Percentiles rank a stretch among this genome's conserved stretches.
Evolutionary conservation across 1,140 invertebrate genomes (phyloP).

Genomic region (Halictus rubicundus): DNA sequence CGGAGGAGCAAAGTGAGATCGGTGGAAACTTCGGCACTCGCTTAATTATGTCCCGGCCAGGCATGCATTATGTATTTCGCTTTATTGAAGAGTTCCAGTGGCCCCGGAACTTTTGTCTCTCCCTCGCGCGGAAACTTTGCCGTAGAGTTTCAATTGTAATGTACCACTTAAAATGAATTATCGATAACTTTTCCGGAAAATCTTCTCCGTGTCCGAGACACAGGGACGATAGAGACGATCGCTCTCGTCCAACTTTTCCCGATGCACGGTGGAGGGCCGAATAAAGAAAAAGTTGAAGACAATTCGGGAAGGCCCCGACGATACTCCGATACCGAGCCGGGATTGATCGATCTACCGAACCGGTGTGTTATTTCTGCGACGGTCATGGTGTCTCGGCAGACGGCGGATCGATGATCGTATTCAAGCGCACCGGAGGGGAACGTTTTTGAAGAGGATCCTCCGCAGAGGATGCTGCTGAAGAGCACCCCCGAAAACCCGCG

Average conservation of each 20-base stretch:
- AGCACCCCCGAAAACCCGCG: background rate
- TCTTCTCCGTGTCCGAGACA: background rate
- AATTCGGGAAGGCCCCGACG: background rate
- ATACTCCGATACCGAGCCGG: background rate
- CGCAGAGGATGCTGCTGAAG: background rate
- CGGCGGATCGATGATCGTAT: slow-evolving; percentile 22
- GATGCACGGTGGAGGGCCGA: too few species aligned
- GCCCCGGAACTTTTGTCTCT: slow-evolving; percentile 42
- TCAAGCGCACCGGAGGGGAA: slow-evolving; percentile 5
- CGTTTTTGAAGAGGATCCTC: background rate
- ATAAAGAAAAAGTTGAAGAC: slow-evolving; percentile 4
- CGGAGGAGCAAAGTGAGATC: slow-evolving; percentile 26
- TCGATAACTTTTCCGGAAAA: slow-evolving; percentile 36
- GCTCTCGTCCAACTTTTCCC: slow-evolving; percentile 6
- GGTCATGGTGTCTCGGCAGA: background rate
- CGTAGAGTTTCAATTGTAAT: slow-evolving; percentile 44
- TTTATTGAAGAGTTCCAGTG: slow-evolving; percentile 28
- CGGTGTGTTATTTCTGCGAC: slow-evolving; percentile 11
- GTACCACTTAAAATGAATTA: slow-evolving; percentile 44
- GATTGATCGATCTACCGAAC: background rate
- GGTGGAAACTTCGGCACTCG: slow-evolving; percentile 30
- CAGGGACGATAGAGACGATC: background rate
- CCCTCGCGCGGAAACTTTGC: background rate
- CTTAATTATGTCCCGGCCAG: slow-evolving; percentile 41
- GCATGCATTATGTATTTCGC: slow-evolving; percentile 50